phyloP scores from a whole-genome alignment of 2,797 vertebrate genomes.

The Meriones psammophilus region DNA sequence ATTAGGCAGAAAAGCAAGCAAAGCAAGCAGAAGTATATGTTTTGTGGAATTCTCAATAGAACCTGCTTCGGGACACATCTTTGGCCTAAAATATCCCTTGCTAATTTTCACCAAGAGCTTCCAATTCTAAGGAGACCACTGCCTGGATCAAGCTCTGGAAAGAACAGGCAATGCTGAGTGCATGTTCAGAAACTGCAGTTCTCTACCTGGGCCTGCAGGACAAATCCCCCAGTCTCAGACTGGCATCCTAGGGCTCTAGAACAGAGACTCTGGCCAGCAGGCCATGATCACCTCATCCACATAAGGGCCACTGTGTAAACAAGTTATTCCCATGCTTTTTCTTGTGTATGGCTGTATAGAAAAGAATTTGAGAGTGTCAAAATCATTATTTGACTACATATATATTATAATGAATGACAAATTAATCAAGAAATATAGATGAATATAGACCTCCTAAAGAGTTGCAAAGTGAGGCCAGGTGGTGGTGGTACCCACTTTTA shows the following conservation, averaged over 20 bases:
- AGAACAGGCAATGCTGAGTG: background rate
- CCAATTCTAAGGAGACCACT: background rate
- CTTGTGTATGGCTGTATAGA: background rate
- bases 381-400: too few species aligned
- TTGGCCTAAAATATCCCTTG: background rate
- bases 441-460: background rate
- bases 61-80: background rate
- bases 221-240: background rate
- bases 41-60: background rate
- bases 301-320: background rate
- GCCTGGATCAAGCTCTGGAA: background rate
- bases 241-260: background rate
- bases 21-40: background rate
- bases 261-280: background rate
- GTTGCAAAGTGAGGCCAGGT: background rate
- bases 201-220: background rate
- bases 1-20: background rate
- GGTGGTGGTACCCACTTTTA: background rate
- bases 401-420: background rate
- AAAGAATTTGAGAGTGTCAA: conserved; percentile 2
- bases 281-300: background rate
- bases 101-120: background rate
- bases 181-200: too few species aligned
- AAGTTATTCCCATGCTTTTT: background rate
- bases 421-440: background rate